phyloP scores from a whole-genome alignment of 2,113 vertebrate genomes.

The Paratilapia polleni region DNA sequence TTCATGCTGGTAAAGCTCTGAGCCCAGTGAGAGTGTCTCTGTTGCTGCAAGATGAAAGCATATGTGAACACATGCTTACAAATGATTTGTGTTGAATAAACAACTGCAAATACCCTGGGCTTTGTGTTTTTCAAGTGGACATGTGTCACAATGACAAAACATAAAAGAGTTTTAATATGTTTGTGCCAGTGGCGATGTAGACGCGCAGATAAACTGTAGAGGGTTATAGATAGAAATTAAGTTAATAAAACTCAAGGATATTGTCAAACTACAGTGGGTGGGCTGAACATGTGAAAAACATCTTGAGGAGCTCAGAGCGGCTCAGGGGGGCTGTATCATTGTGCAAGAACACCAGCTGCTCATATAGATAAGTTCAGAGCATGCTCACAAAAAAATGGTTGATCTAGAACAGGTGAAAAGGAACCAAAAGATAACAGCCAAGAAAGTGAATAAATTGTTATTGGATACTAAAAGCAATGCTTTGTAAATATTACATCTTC shows the following conservation, averaged over 20 bases:
- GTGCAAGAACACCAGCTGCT: constrained; percentile 38
- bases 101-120: background rate
- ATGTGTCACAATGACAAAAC: background rate
- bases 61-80: background rate
- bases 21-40: constrained; percentile 2
- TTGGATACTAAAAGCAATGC: background rate
- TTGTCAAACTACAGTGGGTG: background rate
- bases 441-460: background rate
- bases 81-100: constrained; percentile 16
- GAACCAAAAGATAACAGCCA: background rate
- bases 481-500: background rate
- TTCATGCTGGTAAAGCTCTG: constrained; percentile 11
- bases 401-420: background rate
- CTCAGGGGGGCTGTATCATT: background rate
- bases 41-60: constrained; percentile 45
- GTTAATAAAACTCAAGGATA: constrained; percentile 16
- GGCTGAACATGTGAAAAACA: constrained; percentile 13
- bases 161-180: background rate
- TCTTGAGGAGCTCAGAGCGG: background rate
- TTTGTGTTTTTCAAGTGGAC: constrained; percentile 16
- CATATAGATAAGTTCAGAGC: constrained; percentile 8
- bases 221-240: background rate
- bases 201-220: background rate
- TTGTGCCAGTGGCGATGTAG: background rate
- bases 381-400: background rate